A percentile compares a stretch with the other conserved stretches of the same genome.
Conservation (phyloP, 2,113 vertebrate species). For the Fregetta grallaria region DNA sequence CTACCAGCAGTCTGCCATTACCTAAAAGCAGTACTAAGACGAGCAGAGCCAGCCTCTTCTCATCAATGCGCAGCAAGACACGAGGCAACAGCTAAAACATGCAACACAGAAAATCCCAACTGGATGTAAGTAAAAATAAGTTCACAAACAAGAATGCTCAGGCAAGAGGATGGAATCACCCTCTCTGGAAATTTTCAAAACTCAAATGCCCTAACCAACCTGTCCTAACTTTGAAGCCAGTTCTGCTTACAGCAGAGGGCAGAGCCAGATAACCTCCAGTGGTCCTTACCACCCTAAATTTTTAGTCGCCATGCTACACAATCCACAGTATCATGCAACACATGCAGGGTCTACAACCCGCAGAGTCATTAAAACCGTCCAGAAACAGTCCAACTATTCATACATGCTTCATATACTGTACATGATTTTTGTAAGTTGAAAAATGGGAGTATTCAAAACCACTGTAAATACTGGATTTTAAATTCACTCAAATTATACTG, state of each 20-base stretch:
- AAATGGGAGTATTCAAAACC: background rate
- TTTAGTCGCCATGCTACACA: background rate
- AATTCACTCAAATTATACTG: background rate
- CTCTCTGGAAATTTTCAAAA: background rate
- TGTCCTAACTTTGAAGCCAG: background rate
- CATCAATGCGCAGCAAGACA: background rate
- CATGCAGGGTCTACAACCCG: background rate
- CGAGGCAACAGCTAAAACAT: rapidly evolving
- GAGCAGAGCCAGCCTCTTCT: background rate
- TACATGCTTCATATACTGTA: background rate
- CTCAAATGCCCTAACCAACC: background rate
- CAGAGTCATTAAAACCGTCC: background rate
- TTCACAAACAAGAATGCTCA: background rate
- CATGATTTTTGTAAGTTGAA: background rate
- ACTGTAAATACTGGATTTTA: background rate
- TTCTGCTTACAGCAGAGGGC: background rate
- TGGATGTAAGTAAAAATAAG: rapidly evolving
- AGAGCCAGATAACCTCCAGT: background rate
- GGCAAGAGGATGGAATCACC: background rate
- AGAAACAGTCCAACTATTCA: background rate
- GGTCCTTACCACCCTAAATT: background rate
- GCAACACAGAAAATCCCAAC: background rate
- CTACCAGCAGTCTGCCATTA: background rate
- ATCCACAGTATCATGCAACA: background rate
- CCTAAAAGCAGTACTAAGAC: background rate